phyloP scores from a whole-genome alignment of 2,113 vertebrate species.

The Perccottus glenii region DNA sequence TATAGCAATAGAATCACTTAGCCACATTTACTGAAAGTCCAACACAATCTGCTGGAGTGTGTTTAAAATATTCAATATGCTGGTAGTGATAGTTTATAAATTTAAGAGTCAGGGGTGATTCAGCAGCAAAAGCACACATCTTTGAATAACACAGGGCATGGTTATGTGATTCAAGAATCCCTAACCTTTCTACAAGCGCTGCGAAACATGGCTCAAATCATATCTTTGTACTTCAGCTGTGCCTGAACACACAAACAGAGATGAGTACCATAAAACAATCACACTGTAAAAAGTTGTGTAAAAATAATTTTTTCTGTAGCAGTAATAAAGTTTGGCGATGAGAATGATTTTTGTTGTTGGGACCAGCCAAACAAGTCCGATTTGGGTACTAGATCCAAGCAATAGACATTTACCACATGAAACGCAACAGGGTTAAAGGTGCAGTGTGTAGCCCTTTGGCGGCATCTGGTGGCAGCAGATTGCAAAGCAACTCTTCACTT shows the following conservation, averaged over 20 bases:
- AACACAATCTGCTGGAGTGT: not conserved
- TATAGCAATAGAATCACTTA: slow-evolving; percentile 30
- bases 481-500: not conserved
- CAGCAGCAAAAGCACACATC: slow-evolving; percentile 21
- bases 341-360: slow-evolving; percentile 51
- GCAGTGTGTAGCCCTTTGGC: slow-evolving; percentile 6
- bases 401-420: slow-evolving; percentile 29
- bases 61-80: slow-evolving; percentile 37
- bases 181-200: not conserved
- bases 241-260: not conserved
- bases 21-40: not conserved
- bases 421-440: slow-evolving; percentile 20
- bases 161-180: slow-evolving; percentile 11
- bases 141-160: slow-evolving; percentile 6
- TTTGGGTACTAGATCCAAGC: slow-evolving; percentile 37
- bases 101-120: slow-evolving; percentile 21
- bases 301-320: slow-evolving; percentile 57
- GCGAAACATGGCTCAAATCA: not conserved
- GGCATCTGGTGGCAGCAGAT: not conserved
- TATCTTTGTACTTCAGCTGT: not conserved
- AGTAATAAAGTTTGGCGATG: slow-evolving; percentile 60
- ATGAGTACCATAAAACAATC: slow-evolving; percentile 26
- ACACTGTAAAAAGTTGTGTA: slow-evolving; percentile 39
- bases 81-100: slow-evolving; percentile 48
- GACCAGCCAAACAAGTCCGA: slow-evolving; percentile 72